phyloP scores from a whole-genome alignment of 2,888 invertebrate species.

The Mythimna loreyi region DNA sequence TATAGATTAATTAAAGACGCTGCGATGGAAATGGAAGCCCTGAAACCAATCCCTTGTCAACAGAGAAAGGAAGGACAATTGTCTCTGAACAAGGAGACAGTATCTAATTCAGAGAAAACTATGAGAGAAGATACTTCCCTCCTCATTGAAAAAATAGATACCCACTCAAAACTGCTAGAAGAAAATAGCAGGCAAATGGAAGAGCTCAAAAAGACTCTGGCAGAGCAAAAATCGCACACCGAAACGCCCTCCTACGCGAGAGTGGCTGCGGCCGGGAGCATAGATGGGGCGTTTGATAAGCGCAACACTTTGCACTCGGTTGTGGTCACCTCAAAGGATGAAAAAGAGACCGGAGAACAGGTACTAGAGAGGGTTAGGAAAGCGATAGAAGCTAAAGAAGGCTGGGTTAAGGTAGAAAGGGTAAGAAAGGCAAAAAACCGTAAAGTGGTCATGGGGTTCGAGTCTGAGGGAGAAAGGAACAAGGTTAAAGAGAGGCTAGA shows the following conservation, averaged over 20 bases:
- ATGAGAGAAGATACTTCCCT: too few species aligned
- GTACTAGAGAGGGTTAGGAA: neutral
- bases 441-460: neutral
- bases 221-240: neutral
- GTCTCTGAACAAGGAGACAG: too few species aligned
- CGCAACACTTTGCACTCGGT: neutral
- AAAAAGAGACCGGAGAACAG: neutral
- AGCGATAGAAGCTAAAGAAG: neutral
- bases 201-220: too few species aligned
- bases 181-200: too few species aligned
- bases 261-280: neutral
- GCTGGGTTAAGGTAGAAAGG: neutral
- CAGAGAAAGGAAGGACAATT: too few species aligned
- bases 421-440: neutral
- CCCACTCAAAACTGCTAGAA: too few species aligned
- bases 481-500: neutral
- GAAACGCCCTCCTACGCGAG: neutral
- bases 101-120: too few species aligned
- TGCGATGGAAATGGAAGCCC: too few species aligned
- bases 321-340: neutral
- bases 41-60: too few species aligned
- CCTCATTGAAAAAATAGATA: too few species aligned
- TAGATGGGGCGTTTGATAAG: neutral
- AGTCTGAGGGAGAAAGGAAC: neutral
- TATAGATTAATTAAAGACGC: too few species aligned